Conservation (phyloP, 1,140 invertebrate species). For the Pollicipes pollicipes region DNA sequence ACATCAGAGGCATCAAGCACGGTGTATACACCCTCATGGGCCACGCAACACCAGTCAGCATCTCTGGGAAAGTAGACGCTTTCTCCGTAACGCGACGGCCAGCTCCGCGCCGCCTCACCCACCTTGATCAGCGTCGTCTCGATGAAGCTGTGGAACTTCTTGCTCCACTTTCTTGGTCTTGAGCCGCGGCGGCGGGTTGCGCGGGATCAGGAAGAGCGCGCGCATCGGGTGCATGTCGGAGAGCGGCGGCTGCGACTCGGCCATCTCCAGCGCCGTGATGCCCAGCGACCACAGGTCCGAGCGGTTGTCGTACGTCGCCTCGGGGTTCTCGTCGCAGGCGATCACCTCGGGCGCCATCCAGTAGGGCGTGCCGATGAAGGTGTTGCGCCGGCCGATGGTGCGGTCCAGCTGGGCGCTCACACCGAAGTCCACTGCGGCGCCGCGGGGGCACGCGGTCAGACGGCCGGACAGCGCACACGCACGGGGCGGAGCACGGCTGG, state of each 20-base stretch:
- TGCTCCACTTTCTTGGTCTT: slow-evolving; percentile 98
- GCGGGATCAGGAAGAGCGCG: slow-evolving; percentile 91
- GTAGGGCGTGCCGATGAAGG: too few species aligned
- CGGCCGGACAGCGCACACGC: neutral
- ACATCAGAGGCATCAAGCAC: too few species aligned
- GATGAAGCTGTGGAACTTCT: slow-evolving; percentile 73
- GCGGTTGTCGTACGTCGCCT: slow-evolving; percentile 98
- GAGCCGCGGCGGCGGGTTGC: slow-evolving; percentile 88
- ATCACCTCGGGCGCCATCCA: too few species aligned
- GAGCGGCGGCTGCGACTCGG: slow-evolving; percentile 95
- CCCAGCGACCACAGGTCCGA: slow-evolving; percentile 97
- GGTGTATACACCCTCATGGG: too few species aligned
- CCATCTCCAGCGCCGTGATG: slow-evolving; percentile 98
- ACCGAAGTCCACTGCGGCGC: slow-evolving; percentile 97
- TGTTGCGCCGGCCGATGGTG: slow-evolving; percentile 95
- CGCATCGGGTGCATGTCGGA: slow-evolving; percentile 99
- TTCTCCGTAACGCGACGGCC: too few species aligned
- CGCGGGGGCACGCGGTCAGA: neutral
- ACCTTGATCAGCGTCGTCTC: slow-evolving; percentile 42
- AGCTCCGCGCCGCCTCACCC: too few species aligned
- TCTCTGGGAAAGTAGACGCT: too few species aligned
- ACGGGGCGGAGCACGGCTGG: too few species aligned
- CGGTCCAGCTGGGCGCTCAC: slow-evolving; percentile 97
- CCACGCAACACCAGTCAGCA: too few species aligned
- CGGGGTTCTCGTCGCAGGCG: slow-evolving; percentile 98